phyloP scores from a whole-genome alignment of 1,140 invertebrate genomes.

The Fopius arisanus region DNA sequence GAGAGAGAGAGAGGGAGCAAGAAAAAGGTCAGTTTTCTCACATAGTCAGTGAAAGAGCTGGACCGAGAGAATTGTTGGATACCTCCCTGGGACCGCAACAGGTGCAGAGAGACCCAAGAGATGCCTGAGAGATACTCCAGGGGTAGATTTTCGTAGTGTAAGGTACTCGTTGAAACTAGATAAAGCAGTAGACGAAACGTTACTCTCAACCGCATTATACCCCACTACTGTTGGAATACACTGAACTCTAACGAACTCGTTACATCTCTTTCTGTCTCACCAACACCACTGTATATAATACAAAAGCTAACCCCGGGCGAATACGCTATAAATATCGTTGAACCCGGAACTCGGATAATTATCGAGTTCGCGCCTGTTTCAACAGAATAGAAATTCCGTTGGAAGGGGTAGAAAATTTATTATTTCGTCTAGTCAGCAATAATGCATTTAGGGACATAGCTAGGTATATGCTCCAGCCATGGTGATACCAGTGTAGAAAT shows the following conservation, averaged over 20 bases:
- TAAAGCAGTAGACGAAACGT: neutral
- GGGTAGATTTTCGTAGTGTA: constrained; percentile 2
- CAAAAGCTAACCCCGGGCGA: neutral
- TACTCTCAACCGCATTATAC: neutral
- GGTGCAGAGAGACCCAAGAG: constrained; percentile 18
- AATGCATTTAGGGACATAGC: neutral
- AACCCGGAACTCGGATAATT: constrained; percentile 8
- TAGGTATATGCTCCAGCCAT: neutral
- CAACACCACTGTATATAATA: neutral
- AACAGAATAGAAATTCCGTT: neutral
- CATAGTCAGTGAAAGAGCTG: neutral
- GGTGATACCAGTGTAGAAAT: neutral
- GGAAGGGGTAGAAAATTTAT: neutral
- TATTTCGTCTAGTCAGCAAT: neutral
- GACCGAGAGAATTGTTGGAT: neutral
- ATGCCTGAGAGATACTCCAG: constrained; percentile 15
- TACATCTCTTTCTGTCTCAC: neutral
- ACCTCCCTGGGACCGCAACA: constrained; percentile 19
- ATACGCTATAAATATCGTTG: constrained; percentile 3
- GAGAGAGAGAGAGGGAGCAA: neutral
- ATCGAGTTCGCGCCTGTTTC: neutral
- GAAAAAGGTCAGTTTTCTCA: neutral
- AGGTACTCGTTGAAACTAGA: neutral
- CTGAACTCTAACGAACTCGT: constrained; percentile 22
- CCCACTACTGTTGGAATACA: neutral